These are phyloP conservation scores for Drosophila nasuta DNA, from an alignment of 1,140 invertebrate genomes.

Conservation along the genomic window DNA sequence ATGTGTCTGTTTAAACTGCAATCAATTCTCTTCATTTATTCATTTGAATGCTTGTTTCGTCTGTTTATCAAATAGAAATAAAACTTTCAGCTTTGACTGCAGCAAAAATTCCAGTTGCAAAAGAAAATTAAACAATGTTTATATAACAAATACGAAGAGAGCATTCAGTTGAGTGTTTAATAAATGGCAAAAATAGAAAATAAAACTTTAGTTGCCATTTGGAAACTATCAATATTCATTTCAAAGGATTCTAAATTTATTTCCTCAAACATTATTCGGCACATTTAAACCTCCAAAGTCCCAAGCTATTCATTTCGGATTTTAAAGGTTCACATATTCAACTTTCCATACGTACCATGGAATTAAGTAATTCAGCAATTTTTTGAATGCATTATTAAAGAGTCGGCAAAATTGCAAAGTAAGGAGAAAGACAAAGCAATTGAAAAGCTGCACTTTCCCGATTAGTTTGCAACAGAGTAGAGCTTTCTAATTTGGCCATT, in stretches of 20 bases:
- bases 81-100: conserved; percentile 1
- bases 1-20: conserved; percentile 5
- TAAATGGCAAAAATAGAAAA: background rate
- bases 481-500: background rate
- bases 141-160: background rate
- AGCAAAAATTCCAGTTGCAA: background rate
- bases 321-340: background rate
- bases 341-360: too few species aligned
- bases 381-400: too few species aligned
- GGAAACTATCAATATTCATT: background rate
- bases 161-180: background rate
- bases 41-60: background rate
- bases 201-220: background rate
- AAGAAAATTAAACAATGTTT: background rate
- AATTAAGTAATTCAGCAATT: too few species aligned
- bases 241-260: background rate
- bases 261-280: too few species aligned
- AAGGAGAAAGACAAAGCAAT: too few species aligned
- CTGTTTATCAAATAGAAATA: conserved; percentile 7
- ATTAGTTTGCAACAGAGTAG: background rate
- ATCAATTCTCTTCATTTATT: conserved; percentile 13
- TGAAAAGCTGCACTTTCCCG: too few species aligned
- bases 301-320: background rate
- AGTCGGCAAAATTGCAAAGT: too few species aligned
- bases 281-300: background rate